Evolutionary conservation across 2,797 vertebrate genomes (phyloP), one percentile per base, ranked within the genome.

Genomic region (Phoeniculus purpureus): DNA sequence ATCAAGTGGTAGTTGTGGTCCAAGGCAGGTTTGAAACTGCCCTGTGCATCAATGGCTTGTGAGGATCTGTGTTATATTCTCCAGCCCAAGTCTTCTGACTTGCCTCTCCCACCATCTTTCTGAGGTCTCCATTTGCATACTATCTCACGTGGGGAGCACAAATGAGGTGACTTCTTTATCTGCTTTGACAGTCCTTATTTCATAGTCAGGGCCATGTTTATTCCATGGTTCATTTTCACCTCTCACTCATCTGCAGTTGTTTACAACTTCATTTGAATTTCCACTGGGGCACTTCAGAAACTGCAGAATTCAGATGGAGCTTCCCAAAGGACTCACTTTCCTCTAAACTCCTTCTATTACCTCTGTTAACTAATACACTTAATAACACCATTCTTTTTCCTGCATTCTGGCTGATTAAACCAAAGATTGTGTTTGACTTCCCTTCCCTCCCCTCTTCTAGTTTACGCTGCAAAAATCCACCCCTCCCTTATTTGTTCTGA

Each of bases 281-380:
- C 93, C 80, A 59, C 62, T 2, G 45, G 58, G 85, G 55, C 73
- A 15, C 48, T 85, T 81, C 51, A 54, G 62, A 34, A 89, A 62
- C 51, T 1, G 3, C 2, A 58, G 55, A 52, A 81, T 55, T 72
- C 87, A 55, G 26, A 37, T 15, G 1, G 14, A 81, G 70, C 85
- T 75, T 89, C 94, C 85, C 94, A 58, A 64, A 93, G 87, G 85
- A 85, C 77, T 87, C 82, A 43, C 70, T 89, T 94, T 51, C 76
- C 74, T 48, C 73, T 87, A 50, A 94, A 72, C 80, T 58, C 76
- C 52, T 78, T 59, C 66, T 59, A 31, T 85, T 89, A 65, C 82
- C 75, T 87, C 82, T 65, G 18, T 85, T 93, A 92, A 89, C 73
- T 72, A 91, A 87, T 31, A 72, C 66, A 92, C 62, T 87, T 87